Percentiles rank a stretch among this genome's conserved stretches.
These are phyloP conservation scores for Tipula lateralis DNA, from an alignment of 2,888 invertebrate species.

Conservation along the genomic window DNA sequence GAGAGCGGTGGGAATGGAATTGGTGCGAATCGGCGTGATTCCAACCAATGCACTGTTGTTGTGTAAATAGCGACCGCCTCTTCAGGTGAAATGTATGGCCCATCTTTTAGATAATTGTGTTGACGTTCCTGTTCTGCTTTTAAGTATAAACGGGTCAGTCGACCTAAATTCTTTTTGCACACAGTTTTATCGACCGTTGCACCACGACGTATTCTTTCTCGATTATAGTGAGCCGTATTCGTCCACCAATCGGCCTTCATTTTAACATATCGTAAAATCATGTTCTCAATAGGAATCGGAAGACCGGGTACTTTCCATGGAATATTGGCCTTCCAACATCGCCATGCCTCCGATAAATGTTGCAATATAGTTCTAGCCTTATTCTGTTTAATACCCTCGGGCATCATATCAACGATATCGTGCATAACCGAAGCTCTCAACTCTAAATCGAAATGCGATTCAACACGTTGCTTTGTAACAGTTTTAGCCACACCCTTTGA, in stretches of 20 bases:
- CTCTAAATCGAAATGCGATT: constrained; percentile 98
- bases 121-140: constrained; percentile 99
- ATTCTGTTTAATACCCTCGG: constrained; percentile 99
- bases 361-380: constrained; percentile 98
- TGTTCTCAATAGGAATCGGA: constrained; percentile 99
- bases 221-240: constrained; percentile 98
- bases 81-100: constrained; percentile 98
- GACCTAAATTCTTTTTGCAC: constrained; percentile 98
- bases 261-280: constrained; percentile 99
- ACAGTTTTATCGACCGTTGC: constrained; percentile 99
- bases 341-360: constrained; percentile 98
- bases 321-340: constrained; percentile 99
- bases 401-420: constrained; percentile 99
- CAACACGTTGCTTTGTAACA: constrained; percentile 98
- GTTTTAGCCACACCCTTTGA: constrained; percentile 99
- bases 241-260: constrained; percentile 99
- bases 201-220: constrained; percentile 97
- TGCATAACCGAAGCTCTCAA: constrained; percentile 93
- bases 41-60: constrained; percentile 99
- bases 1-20: constrained; percentile 99
- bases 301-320: constrained; percentile 99
- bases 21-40: constrained; percentile 95
- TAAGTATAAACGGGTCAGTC: constrained; percentile 92
- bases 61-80: constrained; percentile 99
- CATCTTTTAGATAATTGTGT: constrained; percentile 99